A percentile compares a stretch with the other conserved stretches of the same genome.
Conservation (phyloP, 2,888 invertebrate species). For the Ochropleura leucogaster region DNA sequence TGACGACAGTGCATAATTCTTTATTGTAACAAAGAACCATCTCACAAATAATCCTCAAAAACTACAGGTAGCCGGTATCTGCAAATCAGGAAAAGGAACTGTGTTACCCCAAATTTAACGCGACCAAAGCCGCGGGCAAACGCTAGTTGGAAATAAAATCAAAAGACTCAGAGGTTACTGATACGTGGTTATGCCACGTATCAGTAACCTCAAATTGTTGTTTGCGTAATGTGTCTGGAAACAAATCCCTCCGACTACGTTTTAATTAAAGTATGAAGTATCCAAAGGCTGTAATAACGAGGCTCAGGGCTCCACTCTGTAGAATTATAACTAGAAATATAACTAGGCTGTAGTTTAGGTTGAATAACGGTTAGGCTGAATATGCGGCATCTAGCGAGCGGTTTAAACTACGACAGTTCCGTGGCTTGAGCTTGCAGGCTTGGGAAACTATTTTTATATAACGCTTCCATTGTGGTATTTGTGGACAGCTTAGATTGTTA, state of each 20-base stretch:
- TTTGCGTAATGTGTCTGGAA: slow-evolving; percentile 58
- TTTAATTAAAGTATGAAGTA: slow-evolving; percentile 85
- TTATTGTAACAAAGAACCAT: neutral
- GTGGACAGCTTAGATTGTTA: neutral
- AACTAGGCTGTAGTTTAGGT: slow-evolving; percentile 60
- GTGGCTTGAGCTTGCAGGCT: slow-evolving; percentile 19
- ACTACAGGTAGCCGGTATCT: too few species aligned
- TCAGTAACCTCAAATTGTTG: slow-evolving; percentile 12
- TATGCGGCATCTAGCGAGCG: slow-evolving; percentile 20
- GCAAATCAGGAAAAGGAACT: too few species aligned
- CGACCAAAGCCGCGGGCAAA: too few species aligned
- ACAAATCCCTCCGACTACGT: slow-evolving; percentile 72
- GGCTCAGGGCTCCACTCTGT: slow-evolving; percentile 67
- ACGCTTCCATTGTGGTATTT: neutral
- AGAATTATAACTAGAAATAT: slow-evolving; percentile 70
- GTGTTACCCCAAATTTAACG: too few species aligned
- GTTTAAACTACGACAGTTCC: slow-evolving; percentile 7
- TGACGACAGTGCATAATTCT: neutral
- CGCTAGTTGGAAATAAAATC: slow-evolving; percentile 2
- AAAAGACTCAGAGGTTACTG: neutral
- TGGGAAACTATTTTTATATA: slow-evolving; percentile 28
- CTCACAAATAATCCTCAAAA: neutral
- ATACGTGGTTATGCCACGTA: too few species aligned
- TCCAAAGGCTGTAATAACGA: slow-evolving; percentile 82
- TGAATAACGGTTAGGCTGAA: slow-evolving; percentile 63